Conservation (phyloP, 2,113 vertebrate species). For the Heptranchias perlo region DNA sequence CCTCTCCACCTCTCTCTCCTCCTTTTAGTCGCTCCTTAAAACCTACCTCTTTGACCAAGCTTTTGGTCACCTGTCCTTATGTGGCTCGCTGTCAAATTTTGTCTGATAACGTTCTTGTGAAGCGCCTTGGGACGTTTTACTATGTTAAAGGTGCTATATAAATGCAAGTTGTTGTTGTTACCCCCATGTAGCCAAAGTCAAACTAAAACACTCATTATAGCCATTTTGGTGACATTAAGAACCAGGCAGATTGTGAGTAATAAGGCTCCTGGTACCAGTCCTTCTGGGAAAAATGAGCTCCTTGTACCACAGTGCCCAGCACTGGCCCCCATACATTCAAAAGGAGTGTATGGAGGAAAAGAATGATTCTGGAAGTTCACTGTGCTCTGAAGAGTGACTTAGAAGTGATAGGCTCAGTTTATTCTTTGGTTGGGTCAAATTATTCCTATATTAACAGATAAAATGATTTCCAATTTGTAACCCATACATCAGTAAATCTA, state of each 20-base stretch:
- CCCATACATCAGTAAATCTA: not conserved
- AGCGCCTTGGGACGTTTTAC: not conserved
- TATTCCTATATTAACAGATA: not conserved
- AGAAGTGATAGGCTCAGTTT: not conserved
- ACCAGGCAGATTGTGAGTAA: not conserved
- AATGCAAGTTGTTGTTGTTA: not conserved
- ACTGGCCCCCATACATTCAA: not conserved
- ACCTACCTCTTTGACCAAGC: not conserved
- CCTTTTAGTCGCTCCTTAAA: not conserved
- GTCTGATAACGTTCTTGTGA: not conserved
- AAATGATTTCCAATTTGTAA: not conserved
- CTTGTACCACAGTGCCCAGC: not conserved
- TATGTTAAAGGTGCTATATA: not conserved
- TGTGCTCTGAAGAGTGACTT: not conserved
- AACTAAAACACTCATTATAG: not conserved
- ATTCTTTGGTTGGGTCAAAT: not conserved
- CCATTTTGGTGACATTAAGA: not conserved
- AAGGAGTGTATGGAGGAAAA: not conserved
- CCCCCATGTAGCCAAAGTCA: not conserved
- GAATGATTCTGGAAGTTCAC: not conserved
- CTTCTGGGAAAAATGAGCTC: not conserved
- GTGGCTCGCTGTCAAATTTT: not conserved
- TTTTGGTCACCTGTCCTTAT: not conserved
- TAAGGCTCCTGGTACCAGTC: not conserved
- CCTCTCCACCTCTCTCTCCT: not conserved